A percentile compares a stretch with the other conserved stretches of the same genome.
Evolutionary conservation across 2,888 invertebrate genomes (phyloP).

Genomic region (Hemistola chrysoprasaria): DNA sequence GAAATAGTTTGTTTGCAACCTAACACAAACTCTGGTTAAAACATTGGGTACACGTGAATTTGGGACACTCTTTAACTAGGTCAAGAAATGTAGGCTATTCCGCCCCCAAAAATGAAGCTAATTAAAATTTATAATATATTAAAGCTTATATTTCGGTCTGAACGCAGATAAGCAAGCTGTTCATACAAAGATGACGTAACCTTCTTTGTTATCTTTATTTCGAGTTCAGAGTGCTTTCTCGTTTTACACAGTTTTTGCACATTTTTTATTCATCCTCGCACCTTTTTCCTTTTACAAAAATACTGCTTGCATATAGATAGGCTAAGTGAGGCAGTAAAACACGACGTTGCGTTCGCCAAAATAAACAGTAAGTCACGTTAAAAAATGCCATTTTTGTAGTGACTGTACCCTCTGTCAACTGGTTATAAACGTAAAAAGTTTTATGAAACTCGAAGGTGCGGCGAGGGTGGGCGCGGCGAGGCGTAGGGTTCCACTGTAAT

Average conservation of each 20-base stretch:
- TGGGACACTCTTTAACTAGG: background rate
- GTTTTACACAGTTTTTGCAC: constrained; percentile 21
- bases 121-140: background rate
- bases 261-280: constrained; percentile 31
- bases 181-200: constrained; percentile 17
- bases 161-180: constrained; percentile 10
- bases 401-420: constrained; percentile 41
- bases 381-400: constrained; percentile 56
- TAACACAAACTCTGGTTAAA: constrained; percentile 1
- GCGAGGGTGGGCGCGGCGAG: too few relatives aligned
- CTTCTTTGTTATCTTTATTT: constrained; percentile 27
- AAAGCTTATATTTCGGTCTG: constrained; percentile 4
- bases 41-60: background rate
- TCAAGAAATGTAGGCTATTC: background rate
- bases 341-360: constrained; percentile 39
- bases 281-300: constrained; percentile 28
- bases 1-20: constrained; percentile 5
- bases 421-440: constrained; percentile 69
- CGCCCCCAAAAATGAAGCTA: too few relatives aligned
- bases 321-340: constrained; percentile 33
- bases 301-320: constrained; percentile 30
- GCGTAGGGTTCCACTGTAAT: constrained; percentile 54
- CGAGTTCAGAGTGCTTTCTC: constrained; percentile 20
- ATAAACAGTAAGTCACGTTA: constrained; percentile 47
- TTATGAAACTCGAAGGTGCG: constrained; percentile 57